Conservation (phyloP, 2,888 invertebrate species). For the Plebejus melissa region DNA sequence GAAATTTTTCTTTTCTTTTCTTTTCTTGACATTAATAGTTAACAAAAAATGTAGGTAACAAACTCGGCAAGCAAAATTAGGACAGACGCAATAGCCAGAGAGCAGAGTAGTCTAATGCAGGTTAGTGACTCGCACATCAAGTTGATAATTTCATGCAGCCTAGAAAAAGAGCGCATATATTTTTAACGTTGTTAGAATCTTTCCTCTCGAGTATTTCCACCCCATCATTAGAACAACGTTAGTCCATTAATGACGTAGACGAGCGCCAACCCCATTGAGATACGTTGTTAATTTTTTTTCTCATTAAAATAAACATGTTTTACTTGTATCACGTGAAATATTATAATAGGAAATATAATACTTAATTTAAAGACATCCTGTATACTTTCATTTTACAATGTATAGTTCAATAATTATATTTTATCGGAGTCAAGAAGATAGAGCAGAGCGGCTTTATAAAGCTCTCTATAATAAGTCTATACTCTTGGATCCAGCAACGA, state of each 20-base stretch:
- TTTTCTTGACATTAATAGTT: background rate
- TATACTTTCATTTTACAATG: background rate
- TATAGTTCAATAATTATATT: too few relatives aligned
- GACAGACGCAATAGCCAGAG: background rate
- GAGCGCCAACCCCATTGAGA: conserved; percentile 20
- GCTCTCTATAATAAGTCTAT: background rate
- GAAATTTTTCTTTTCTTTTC: background rate
- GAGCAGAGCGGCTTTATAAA: background rate
- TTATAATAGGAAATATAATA: background rate
- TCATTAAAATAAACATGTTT: conserved; percentile 22
- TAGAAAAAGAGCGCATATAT: background rate
- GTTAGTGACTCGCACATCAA: conserved; percentile 12
- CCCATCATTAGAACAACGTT: conserved; percentile 26
- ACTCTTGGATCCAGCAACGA: background rate
- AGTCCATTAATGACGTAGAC: conserved; percentile 20
- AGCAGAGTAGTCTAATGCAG: background rate
- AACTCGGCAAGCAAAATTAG: conserved; percentile 2
- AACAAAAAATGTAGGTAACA: background rate
- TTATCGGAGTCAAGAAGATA: background rate
- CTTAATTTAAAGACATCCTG: too few relatives aligned
- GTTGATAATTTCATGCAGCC: conserved; percentile 9
- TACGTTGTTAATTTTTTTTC: conserved; percentile 23
- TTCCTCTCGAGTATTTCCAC: conserved; percentile 14
- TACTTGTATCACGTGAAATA: background rate
- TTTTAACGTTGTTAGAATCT: background rate